Conservation (phyloP, 2,113 vertebrate species). For the Sander vitreus region DNA sequence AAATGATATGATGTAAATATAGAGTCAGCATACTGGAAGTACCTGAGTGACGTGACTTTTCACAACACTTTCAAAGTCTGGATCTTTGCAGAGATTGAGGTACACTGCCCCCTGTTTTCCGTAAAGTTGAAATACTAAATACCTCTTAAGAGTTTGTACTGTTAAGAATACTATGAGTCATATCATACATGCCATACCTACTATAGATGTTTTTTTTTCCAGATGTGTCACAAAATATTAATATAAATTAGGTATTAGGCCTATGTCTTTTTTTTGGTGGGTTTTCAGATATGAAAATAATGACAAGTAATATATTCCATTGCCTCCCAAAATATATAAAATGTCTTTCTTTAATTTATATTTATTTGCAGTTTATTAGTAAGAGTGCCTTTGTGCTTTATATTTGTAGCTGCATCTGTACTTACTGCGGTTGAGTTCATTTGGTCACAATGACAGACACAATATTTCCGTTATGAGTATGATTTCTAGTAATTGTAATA, state of each 20-base stretch:
- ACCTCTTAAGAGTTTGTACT: neutral
- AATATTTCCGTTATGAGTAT: neutral
- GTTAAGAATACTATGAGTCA: neutral
- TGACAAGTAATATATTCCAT: too few species aligned
- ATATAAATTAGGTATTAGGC: neutral
- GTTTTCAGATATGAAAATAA: neutral
- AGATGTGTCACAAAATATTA: neutral
- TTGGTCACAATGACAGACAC: neutral
- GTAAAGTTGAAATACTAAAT: neutral
- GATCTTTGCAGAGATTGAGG: neutral
- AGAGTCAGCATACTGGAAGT: neutral
- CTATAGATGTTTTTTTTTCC: neutral
- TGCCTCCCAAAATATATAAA: neutral
- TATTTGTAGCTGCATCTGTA: too few species aligned
- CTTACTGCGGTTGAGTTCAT: too few species aligned
- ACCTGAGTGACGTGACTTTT: neutral
- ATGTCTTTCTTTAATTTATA: neutral
- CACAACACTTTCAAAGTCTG: neutral
- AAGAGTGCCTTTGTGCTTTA: neutral
- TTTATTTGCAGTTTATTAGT: neutral
- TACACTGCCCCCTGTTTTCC: slow-evolving; percentile 55
- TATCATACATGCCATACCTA: neutral
- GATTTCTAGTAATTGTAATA: neutral
- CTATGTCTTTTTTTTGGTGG: neutral
- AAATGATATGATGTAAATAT: neutral